A percentile compares a stretch with the other conserved stretches of the same genome.
phyloP scores from a whole-genome alignment of 2,797 vertebrate genomes.

The Chaetophractus vellerosus region DNA sequence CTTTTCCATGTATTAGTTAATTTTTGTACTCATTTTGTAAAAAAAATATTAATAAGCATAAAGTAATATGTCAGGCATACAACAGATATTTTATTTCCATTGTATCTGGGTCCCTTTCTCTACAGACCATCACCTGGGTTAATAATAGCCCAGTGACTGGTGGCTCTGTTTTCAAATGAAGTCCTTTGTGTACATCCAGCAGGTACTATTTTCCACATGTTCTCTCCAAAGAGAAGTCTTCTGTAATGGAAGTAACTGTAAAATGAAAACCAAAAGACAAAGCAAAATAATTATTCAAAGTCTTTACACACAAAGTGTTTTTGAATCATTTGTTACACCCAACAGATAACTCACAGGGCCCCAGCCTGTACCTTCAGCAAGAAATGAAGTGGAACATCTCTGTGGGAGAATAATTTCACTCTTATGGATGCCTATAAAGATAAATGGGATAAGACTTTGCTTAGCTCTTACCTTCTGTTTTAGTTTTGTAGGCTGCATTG shows the following conservation, averaged over 20 bases:
- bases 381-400: slow-evolving; percentile 1
- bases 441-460: background rate
- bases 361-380: slow-evolving; percentile 21
- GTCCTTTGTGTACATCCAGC: background rate
- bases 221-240: background rate
- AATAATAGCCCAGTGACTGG: background rate
- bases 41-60: background rate
- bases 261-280: slow-evolving; percentile 29
- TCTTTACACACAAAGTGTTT: background rate
- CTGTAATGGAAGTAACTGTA: background rate
- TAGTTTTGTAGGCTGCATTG: too few relatives aligned
- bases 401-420: too few relatives aligned
- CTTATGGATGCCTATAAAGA: background rate
- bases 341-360: background rate
- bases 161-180: background rate
- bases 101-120: background rate
- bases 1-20: background rate
- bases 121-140: background rate
- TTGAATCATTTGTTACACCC: background rate
- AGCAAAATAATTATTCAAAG: background rate
- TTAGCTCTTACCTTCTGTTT: too few relatives aligned
- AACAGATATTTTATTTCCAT: background rate
- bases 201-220: background rate
- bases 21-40: background rate
- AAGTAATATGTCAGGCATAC: background rate